A percentile compares a stretch with the other conserved stretches of the same genome.
Conservation (phyloP, 2,888 invertebrate species). For the Hydropsyche betteni region DNA sequence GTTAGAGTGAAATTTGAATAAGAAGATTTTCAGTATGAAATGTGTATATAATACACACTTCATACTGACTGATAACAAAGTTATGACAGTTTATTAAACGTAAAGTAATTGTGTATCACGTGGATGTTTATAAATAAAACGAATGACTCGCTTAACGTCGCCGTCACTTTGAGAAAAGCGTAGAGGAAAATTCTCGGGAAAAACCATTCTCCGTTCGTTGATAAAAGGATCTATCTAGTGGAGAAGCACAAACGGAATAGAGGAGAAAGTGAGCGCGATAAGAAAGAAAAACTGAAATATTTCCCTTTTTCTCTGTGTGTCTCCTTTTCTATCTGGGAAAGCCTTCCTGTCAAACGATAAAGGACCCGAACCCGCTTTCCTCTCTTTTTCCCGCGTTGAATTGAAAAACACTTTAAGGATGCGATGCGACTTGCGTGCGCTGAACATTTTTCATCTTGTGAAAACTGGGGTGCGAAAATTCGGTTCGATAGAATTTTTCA, state of each 20-base stretch:
- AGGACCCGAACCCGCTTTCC: not conserved
- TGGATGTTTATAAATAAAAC: too few relatives aligned
- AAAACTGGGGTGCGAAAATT: not conserved
- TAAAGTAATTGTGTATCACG: too few relatives aligned
- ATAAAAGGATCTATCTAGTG: constrained; percentile 25
- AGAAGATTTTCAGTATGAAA: too few relatives aligned
- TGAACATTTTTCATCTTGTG: constrained; percentile 12
- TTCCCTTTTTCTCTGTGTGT: constrained; percentile 17
- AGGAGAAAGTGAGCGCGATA: constrained; percentile 20
- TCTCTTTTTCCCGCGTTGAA: not conserved
- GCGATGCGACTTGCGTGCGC: constrained; percentile 18
- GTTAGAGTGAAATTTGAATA: too few relatives aligned
- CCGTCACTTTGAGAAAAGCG: not conserved
- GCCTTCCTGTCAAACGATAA: constrained; percentile 24
- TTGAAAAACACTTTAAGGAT: constrained; percentile 29
- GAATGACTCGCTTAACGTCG: not conserved
- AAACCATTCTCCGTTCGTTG: constrained; percentile 6
- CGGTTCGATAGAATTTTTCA: too few relatives aligned
- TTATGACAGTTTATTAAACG: too few relatives aligned
- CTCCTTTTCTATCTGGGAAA: constrained; percentile 16
- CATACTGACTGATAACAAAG: too few relatives aligned
- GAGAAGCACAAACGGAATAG: constrained; percentile 8
- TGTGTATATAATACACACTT: too few relatives aligned
- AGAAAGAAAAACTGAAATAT: constrained; percentile 32
- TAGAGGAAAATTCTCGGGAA: not conserved